Base-by-base conservation (phyloP, 2,113 vertebrate species). In the Monarcha castaneiventris region DNA sequence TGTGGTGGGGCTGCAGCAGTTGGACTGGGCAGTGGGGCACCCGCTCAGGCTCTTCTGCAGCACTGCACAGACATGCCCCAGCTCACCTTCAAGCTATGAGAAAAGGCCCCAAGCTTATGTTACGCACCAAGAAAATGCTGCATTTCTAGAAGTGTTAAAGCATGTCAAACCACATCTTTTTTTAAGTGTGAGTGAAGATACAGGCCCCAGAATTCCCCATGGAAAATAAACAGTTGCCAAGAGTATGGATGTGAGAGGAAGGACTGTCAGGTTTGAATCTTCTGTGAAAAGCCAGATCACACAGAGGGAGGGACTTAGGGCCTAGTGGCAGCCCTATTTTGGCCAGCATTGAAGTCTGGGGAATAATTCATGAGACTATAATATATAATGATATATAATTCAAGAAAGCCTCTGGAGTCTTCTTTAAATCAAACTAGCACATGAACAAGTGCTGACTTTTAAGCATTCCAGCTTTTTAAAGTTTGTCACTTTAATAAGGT, bases 391-490 rank as follows among this genome's bases (percentile, higher is more conserved):
- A 49, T 63, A 71, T 51, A 71, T 71, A 33, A 81, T 75, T 93
- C 37, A 80, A 48, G 49, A 87, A 94, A 88, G 16, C 48, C 41
- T 88, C 67, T 63, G 32, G 76, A 90, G 61, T 41, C 64, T 71
- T 95, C 73, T 75, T 77, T 95, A 91, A 96, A 93, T 91, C 90
- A 92, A 84, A 68, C 61, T 56, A 78, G 49, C n/a, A n/a, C n/a
- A 46, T 61, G 76, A 90, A 68, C 25, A 48, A 84, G 64, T 82
- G 56, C 54, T 90, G 79, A 81, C 32, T 89, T 96, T 86, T 82
- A 92, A 91, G 44, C 41, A 56, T 94, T 94, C 54, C 69, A 86
- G 25, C 16, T 93, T 58, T 73, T 91, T 91, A 23, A 23, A 72
- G 32, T 75, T 83, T 86, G 37, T 68, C 20, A 61, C 88, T 86